Base-by-base conservation (phyloP, 1,140 invertebrate genomes). In the Zelostemma sp. region DNA sequence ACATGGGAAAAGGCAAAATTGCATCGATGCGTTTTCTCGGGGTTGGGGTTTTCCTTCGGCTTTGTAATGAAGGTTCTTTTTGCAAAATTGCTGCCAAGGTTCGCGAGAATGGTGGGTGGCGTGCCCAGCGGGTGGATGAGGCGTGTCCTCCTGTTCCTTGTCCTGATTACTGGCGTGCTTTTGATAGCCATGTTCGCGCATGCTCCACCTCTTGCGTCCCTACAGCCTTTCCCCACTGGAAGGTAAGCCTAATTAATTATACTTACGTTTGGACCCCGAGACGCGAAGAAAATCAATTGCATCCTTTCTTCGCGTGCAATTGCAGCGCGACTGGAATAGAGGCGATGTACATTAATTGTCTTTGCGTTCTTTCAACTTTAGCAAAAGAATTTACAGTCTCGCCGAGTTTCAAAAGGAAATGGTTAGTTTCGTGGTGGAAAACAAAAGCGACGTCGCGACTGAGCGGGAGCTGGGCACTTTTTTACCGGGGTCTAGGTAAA, bases 151-250 rank as follows among this genome's bases (percentile, higher is more conserved):
- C 80, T 87, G 51, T 80, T 88, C 56, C 85, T 88, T 40, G 82
- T 87, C 65, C 70, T 87, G 55, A 79, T 87, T 57, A 87, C 86
- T 59, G 82, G 86, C 40, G 77, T 85, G 6, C 78, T 88, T 41
- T 80, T 87, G 46, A 83, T 88, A 50, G 86, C 87, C n/a, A 85
- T 88, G 78, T 88, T 87, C 68, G 79, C 85, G 11, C 80, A 84
- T 63, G 73, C 83, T 45, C 83, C 85, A 33, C 81, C 83, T 9
- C 81, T 86, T 12, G 81, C 76, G 1, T 83, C 83, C 0, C 74
- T 85, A 0, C 81, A 84, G 54, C 80, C 83, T 0, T 83, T 84
- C 57, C 73, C 80, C 12, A 71, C 77, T 1, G 71, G 80, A 71
- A 81, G 83, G 84, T 86, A 78, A 77, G 65, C 15, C 48, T 28